Evolutionary conservation across 2,888 invertebrate species (phyloP), one percentile per base, ranked within the genome.

Genomic region (Amorpha juglandis): DNA sequence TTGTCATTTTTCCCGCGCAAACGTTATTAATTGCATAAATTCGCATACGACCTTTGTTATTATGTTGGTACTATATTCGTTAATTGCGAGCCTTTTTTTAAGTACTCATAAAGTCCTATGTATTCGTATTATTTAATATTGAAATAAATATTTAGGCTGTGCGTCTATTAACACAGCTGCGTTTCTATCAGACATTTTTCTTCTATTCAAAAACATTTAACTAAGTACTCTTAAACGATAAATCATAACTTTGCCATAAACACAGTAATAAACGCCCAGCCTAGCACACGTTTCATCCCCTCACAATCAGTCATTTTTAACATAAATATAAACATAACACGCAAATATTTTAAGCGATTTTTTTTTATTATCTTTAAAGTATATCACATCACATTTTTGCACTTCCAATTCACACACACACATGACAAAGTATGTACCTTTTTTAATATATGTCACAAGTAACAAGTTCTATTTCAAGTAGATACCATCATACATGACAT

Each of bases 351-450:
- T 7, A 19, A 58, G 38, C 58, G 7, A 42, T 11, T 55, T 42
- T 58, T 11, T 55, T 42, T 58, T 58, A 42, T 58, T 42, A 38
- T 38, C 19, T 38, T 58, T 38, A 58, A 58, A 58, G 38, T 58
- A 55, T 55, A 58, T 58, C 58, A 58, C 58, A 58, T 58, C 19
- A 42, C 38, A 9, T 58, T 58, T 58, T 58, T 58, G 58, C 58
- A 58, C 58, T 58, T 58, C 55, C 38, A 38, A 42, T 58, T 58
- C 58, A 58, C 58, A 42, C 35, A 55, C 38, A 42, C 58, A 42
- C 2, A n/a, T n/a, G 58, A 42, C 42, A 58, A 58, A 35, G 58
- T 19, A 27, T 4, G 27, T 27, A 27, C 16, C 58, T 42, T 11
- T 11, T 38, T 19, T 38, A 12, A 16, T 12, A 42, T 12, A 38